These are phyloP conservation scores for Azorinus chamasolen DNA, from an alignment of 2,888 invertebrate species.

Conservation along the genomic window DNA sequence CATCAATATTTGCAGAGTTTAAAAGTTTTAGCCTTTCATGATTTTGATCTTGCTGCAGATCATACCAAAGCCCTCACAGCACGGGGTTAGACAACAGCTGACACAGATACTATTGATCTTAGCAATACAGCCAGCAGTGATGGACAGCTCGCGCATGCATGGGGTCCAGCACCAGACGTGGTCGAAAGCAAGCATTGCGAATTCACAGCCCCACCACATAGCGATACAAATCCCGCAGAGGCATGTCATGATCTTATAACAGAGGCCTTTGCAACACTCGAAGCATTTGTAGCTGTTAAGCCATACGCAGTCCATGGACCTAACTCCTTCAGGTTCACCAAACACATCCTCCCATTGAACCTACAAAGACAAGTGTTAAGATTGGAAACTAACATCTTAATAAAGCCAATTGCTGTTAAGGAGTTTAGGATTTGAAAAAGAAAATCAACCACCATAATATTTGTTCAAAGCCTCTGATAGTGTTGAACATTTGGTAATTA, in stretches of 20 bases:
- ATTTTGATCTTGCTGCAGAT: constrained; percentile 78
- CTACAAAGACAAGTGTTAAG: constrained; percentile 54
- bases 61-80: constrained; percentile 88
- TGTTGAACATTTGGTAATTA: no score
- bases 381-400: no score
- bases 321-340: constrained; percentile 79
- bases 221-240: constrained; percentile 91
- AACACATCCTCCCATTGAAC: constrained; percentile 76
- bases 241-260: constrained; percentile 90
- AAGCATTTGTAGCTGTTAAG: constrained; percentile 89
- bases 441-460: no score
- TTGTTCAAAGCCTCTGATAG: no score
- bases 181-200: constrained; percentile 88
- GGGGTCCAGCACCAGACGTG: constrained; percentile 93
- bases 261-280: constrained; percentile 90
- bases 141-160: constrained; percentile 90
- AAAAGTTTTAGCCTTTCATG: not conserved
- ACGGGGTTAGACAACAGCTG: constrained; percentile 89
- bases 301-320: constrained; percentile 90
- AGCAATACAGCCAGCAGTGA: constrained; percentile 86
- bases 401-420: no score
- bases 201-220: constrained; percentile 87
- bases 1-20: no score
- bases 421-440: no score
- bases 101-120: constrained; percentile 87